Base-by-base conservation (phyloP, 2,113 vertebrate species). In the Sakesphorus luctuosus region DNA sequence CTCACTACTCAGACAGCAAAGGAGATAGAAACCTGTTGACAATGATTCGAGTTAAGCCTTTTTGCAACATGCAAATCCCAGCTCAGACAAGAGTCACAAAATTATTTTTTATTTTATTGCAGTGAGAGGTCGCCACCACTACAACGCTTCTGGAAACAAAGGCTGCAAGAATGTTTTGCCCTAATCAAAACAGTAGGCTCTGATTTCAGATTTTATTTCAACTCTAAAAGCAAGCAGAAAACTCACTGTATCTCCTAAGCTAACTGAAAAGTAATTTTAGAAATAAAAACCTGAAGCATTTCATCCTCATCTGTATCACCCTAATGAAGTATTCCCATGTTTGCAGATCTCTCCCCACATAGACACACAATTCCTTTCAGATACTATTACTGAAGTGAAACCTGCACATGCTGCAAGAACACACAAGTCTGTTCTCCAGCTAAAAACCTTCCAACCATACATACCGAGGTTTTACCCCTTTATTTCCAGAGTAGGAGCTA, bases 141-240 rank as follows among this genome's bases (percentile, higher is more conserved):
- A 5, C 26, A 29, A 46, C 24, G 19, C 36, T 52, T 43, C 33
- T 59, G 23, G 35, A 92, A 90, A 84, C 17, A 29, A 84, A 69
- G 55, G 76, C 36, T 65, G 55, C 40, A 65, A 13, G 86, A 84
- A 19, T 47, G 11, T 52, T 95, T 44, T 77, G n/a, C 3, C 49
- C 40, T 36, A 20, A 0, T 36, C 28, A 35, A 68, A 86, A 83
- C 0, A 65, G 25, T 5, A 66, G 28, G 26, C 26, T 80, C 49
- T 3, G 5, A 74, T 69, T 87, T 84, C 81, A 91, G 15, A 38
- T 28, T 63, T 71, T 47, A 77, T 11, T 74, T 74, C 56, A 75
- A 89, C 33, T 75, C 76, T 59, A 67, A 46, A 93, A 74, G 25
- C 77, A 56, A 87, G 69, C n/a, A 87, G 49, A 73, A 92, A 94